These are phyloP conservation scores for Antrozous pallidus DNA, from an alignment of 2,797 vertebrate species.

Conservation along the genomic window DNA sequence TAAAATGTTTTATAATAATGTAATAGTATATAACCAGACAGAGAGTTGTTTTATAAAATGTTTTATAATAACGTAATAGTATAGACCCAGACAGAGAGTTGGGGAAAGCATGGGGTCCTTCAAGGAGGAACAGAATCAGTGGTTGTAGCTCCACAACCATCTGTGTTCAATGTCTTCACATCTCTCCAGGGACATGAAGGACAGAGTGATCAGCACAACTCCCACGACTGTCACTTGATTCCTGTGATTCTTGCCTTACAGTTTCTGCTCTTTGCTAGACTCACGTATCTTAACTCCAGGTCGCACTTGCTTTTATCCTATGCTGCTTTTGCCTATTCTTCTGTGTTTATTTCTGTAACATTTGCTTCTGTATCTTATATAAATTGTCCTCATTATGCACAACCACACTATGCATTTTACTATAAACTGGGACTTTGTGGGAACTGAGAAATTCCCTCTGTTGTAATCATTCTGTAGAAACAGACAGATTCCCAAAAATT, in stretches of 20 bases:
- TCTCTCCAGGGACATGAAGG: accelerated
- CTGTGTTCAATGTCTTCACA: not conserved
- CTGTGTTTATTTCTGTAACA: not conserved
- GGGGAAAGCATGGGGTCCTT: not conserved
- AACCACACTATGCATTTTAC: not conserved
- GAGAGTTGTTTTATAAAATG: not conserved
- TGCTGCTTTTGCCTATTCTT: not conserved
- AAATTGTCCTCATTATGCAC: not conserved
- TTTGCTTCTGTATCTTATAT: not conserved
- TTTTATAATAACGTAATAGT: not conserved
- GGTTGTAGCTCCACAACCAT: accelerated
- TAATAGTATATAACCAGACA: not conserved
- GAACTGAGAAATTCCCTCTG: not conserved
- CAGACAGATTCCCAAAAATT: too few relatives aligned
- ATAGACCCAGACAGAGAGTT: not conserved
- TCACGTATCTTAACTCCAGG: not conserved
- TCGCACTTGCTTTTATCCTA: not conserved
- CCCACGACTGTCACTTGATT: accelerated
- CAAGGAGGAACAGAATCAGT: not conserved
- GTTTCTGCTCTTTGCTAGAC: not conserved
- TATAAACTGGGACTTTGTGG: not conserved
- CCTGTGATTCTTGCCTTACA: not conserved
- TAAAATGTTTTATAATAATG: not conserved
- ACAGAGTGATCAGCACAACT: not conserved
- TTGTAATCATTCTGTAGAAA: too few relatives aligned